Percentiles rank a stretch among this genome's conserved stretches.
These are phyloP conservation scores for Calyptommatus sinebrachiatus DNA, from an alignment of 2,113 vertebrate species.

Conservation along the genomic window DNA sequence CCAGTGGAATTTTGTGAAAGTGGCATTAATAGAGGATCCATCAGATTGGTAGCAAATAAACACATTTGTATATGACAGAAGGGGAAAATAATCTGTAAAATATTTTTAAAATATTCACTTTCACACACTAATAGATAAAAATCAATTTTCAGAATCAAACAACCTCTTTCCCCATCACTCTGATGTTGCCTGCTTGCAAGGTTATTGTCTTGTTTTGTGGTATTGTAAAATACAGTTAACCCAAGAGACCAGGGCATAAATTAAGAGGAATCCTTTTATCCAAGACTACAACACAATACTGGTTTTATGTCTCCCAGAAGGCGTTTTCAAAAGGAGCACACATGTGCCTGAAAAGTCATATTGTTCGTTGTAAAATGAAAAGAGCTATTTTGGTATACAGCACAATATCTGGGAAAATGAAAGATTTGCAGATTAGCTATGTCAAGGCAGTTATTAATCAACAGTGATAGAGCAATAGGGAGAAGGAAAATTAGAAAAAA, in stretches of 20 bases:
- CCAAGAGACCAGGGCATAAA: constrained; percentile 35
- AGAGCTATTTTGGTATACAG: constrained; percentile 7
- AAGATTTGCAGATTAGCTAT: constrained; percentile 20
- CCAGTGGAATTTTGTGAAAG: not conserved
- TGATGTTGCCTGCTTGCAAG: constrained; percentile 19
- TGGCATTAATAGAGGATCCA: not conserved
- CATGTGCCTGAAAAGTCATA: constrained; percentile 3
- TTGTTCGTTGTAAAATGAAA: constrained; percentile 4
- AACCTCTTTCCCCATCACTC: not conserved
- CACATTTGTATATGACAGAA: too few relatives aligned
- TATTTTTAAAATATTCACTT: constrained; percentile 20
- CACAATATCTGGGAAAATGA: constrained; percentile 22
- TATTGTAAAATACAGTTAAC: constrained; percentile 1
- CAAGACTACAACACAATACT: constrained; percentile 16
- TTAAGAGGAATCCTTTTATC: constrained; percentile 28
- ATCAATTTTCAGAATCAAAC: constrained; percentile 16
- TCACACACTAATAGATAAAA: constrained; percentile 12
- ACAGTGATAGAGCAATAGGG: constrained; percentile 4
- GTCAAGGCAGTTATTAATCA: constrained; percentile 20
- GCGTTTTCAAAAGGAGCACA: constrained; percentile 25
- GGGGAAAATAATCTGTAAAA: not conserved
- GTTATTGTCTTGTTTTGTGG: constrained; percentile 20
- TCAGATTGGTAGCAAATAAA: not conserved
- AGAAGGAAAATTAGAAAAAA: constrained; percentile 21
- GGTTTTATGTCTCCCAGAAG: constrained; percentile 9